phyloP scores from a whole-genome alignment of 1,140 invertebrate genomes.

The Trigoniulus corallinus region DNA sequence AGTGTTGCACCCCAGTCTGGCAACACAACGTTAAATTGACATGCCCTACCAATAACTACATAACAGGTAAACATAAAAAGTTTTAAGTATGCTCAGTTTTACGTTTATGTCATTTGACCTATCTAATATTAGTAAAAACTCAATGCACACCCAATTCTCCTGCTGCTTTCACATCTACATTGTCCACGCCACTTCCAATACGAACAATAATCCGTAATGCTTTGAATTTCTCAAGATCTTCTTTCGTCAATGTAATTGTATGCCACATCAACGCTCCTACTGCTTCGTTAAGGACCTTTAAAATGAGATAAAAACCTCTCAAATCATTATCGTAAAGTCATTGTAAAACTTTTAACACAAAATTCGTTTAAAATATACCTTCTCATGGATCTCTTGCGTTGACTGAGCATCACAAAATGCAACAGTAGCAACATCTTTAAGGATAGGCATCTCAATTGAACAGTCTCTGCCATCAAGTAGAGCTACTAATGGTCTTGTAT shows the following conservation, averaged over 20 bases:
- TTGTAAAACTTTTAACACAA: too few relatives aligned
- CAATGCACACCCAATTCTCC: conserved; percentile 36
- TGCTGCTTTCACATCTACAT: conserved; percentile 87
- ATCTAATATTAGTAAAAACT: too few relatives aligned
- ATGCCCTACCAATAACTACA: too few relatives aligned
- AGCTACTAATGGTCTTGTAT: conserved; percentile 86
- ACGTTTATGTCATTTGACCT: too few relatives aligned
- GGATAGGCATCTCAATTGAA: conserved; percentile 98
- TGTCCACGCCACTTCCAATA: conserved; percentile 95
- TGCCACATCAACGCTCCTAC: conserved; percentile 99
- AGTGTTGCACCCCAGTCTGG: too few relatives aligned
- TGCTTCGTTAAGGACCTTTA: conserved; percentile 96
- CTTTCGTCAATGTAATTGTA: conserved; percentile 95
- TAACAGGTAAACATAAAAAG: too few relatives aligned
- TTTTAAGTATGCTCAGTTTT: too few relatives aligned
- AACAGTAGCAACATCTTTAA: conserved; percentile 98
- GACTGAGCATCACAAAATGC: conserved; percentile 99
- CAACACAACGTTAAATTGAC: too few relatives aligned
- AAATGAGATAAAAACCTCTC: not conserved
- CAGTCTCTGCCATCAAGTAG: conserved; percentile 96
- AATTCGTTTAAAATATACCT: conserved; percentile 40
- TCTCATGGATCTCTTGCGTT: conserved; percentile 98
- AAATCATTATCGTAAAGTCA: not conserved
- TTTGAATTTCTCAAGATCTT: conserved; percentile 99
- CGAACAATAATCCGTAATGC: conserved; percentile 94